phyloP scores from a whole-genome alignment of 1,140 invertebrate species.

The Drosophila ogumai region DNA sequence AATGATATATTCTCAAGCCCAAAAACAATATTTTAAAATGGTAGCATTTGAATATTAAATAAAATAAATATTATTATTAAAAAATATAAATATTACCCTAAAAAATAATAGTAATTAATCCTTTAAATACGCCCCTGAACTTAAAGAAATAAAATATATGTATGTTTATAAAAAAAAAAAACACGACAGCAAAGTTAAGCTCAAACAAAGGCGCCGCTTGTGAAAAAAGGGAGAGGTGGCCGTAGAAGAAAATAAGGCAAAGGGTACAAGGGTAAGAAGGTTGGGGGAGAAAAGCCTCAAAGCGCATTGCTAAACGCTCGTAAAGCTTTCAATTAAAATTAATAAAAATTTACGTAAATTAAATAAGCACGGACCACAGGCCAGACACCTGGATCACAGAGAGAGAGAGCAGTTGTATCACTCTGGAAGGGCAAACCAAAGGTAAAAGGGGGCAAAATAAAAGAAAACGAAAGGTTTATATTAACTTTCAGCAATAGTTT shows the following conservation, averaged over 20 bases:
- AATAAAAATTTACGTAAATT: constrained; percentile 82
- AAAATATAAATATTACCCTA: not conserved
- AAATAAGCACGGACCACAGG: constrained; percentile 66
- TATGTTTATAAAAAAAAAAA: constrained; percentile 9
- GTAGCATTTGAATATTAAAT: too few relatives aligned
- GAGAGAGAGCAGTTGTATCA: not conserved
- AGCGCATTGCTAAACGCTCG: constrained; percentile 60
- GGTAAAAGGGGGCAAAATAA: constrained; percentile 1
- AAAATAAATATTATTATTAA: not conserved
- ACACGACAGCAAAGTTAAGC: constrained; percentile 36
- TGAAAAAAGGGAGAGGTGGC: not conserved
- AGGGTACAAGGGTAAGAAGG: not conserved
- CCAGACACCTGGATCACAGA: not conserved
- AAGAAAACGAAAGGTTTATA: not conserved
- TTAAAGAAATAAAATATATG: constrained; percentile 27
- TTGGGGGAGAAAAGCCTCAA: constrained; percentile 6
- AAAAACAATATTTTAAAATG: not conserved
- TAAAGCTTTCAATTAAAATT: constrained; percentile 84
- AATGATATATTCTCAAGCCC: not conserved
- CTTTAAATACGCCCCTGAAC: not conserved
- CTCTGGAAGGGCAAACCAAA: constrained; percentile 5
- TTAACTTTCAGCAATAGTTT: not conserved
- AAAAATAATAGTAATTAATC: not conserved
- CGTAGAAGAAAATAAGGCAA: not conserved
- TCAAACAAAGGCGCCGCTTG: constrained; percentile 63